These are phyloP conservation scores for Anguilla marmorata DNA, from an alignment of 2,797 vertebrate species.

Conservation along the genomic window DNA sequence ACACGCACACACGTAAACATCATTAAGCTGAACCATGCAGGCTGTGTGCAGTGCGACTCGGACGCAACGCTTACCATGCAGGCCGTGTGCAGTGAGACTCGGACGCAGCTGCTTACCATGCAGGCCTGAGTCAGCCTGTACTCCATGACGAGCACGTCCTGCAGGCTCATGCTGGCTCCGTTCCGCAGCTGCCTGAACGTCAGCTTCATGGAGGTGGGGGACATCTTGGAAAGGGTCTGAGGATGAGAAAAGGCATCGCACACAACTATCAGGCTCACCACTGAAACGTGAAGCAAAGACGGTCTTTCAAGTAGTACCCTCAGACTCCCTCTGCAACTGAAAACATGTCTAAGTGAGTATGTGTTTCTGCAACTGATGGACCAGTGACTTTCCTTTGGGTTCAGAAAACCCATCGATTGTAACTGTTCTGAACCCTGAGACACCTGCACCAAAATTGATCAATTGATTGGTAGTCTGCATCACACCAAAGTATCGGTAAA, in stretches of 20 bases:
- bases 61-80: slow-evolving; percentile 49
- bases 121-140: slow-evolving; percentile 89
- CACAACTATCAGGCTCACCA: background rate
- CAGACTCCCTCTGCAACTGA: background rate
- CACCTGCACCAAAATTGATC: background rate
- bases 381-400: background rate
- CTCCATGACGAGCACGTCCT: slow-evolving; percentile 90
- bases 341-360: background rate
- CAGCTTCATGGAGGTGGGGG: slow-evolving; percentile 91
- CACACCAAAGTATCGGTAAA: background rate
- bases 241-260: slow-evolving; percentile 27
- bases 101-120: slow-evolving; percentile 51
- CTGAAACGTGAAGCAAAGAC: background rate
- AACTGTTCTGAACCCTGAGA: background rate
- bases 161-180: slow-evolving; percentile 82
- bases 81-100: background rate
- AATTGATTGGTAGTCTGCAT: background rate
- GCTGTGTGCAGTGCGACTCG: background rate
- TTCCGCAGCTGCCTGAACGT: slow-evolving; percentile 80
- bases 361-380: background rate
- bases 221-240: slow-evolving; percentile 88
- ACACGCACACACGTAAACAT: background rate
- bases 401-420: background rate
- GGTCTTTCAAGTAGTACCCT: background rate
- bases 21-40: background rate